Conservation (phyloP, 2,797 vertebrate species). For the Serranus cabrilla region DNA sequence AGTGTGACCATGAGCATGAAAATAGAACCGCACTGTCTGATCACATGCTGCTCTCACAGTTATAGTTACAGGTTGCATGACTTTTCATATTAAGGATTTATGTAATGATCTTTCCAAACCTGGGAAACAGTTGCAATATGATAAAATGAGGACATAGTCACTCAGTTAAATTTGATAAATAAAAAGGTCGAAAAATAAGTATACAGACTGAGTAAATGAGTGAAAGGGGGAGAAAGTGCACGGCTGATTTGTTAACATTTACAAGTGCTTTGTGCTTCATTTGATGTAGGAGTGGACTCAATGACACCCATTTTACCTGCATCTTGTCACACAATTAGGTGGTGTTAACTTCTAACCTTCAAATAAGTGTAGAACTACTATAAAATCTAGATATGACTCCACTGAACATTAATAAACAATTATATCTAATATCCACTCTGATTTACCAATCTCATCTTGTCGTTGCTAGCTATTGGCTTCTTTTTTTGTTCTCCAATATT, state of each 20-base stretch:
- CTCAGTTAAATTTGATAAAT: neutral
- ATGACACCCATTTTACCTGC: too few relatives aligned
- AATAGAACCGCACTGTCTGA: constrained; percentile 42
- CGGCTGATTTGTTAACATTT: too few relatives aligned
- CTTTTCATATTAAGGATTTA: constrained; percentile 7
- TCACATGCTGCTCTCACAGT: constrained; percentile 39
- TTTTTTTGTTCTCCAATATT: neutral
- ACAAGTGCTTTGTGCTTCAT: too few relatives aligned
- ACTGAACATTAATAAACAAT: too few relatives aligned
- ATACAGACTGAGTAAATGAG: neutral
- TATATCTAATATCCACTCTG: too few relatives aligned
- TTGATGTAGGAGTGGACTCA: too few relatives aligned
- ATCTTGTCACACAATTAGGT: too few relatives aligned
- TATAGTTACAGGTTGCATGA: constrained; percentile 11
- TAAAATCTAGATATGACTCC: too few relatives aligned
- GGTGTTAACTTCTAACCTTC: too few relatives aligned
- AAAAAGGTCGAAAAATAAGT: neutral
- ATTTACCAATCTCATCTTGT: neutral
- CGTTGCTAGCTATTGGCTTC: too few relatives aligned
- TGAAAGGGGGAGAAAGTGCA: neutral
- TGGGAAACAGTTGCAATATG: neutral
- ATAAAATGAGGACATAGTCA: neutral
- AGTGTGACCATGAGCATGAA: constrained; percentile 56
- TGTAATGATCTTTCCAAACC: neutral
- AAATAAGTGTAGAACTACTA: too few relatives aligned